Evolutionary conservation across 2,113 vertebrate species (phyloP).

Genomic region (Aphelocoma coerulescens): DNA sequence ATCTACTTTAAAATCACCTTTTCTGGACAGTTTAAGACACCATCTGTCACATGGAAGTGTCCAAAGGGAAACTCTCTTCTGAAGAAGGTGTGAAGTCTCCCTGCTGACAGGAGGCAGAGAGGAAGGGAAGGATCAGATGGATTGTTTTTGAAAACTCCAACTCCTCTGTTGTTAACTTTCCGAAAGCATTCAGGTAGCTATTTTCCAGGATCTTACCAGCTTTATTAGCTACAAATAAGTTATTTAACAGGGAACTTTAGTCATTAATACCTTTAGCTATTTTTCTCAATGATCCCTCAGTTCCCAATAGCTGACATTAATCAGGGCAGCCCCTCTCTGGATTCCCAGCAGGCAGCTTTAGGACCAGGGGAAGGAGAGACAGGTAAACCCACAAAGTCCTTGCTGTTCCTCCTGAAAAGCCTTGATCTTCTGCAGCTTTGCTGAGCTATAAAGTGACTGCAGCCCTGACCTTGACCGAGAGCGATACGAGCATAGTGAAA

Average conservation of each 20-base stretch:
- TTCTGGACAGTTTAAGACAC: background rate
- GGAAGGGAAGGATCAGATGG: background rate
- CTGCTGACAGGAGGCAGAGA: background rate
- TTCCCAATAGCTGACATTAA: background rate
- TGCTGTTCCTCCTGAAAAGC: background rate
- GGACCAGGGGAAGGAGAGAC: background rate
- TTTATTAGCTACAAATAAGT: background rate
- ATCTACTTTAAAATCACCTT: background rate
- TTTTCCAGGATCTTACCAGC: background rate
- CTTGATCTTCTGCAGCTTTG: background rate
- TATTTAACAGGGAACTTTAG: background rate
- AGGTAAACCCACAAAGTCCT: background rate
- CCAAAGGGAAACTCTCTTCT: background rate
- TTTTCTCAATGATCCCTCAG: background rate
- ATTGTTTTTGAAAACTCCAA: background rate
- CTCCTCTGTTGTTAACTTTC: background rate
- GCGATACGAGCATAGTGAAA: fast-evolving
- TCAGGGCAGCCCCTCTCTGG: background rate
- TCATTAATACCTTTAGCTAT: background rate
- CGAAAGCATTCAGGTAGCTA: background rate
- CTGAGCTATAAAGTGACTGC: background rate
- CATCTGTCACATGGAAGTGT: background rate
- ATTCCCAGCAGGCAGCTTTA: background rate
- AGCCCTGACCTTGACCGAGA: background rate
- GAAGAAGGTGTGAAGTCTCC: background rate